phyloP scores from a whole-genome alignment of 2,797 vertebrate genomes.

The Malacoctenus gilli region DNA sequence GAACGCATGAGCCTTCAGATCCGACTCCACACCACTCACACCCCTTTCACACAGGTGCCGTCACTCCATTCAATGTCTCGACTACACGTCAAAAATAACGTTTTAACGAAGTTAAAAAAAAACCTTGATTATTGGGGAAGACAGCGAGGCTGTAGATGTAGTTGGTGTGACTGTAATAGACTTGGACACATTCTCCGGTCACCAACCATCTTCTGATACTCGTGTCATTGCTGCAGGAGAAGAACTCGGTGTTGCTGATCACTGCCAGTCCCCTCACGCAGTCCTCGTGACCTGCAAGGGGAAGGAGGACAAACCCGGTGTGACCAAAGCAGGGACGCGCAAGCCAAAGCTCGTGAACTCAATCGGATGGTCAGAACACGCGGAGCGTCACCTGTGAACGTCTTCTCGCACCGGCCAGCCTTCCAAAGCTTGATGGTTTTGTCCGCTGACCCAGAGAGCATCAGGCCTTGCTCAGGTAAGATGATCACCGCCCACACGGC shows the following conservation, averaged over 20 bases:
- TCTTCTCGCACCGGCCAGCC: slow-evolving; percentile 92
- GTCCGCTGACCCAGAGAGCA: slow-evolving; percentile 97
- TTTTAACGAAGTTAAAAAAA: no score
- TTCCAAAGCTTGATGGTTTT: slow-evolving; percentile 97
- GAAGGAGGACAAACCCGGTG: no score
- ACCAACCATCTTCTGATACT: slow-evolving; percentile 94
- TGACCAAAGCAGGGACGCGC: no score
- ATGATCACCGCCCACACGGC: slow-evolving; percentile 96
- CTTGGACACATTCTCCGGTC: slow-evolving; percentile 90
- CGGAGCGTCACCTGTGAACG: slow-evolving; percentile 90
- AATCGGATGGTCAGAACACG: no score
- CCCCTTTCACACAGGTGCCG: no score
- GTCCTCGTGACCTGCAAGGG: slow-evolving; percentile 90
- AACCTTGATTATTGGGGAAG: slow-evolving; percentile 91
- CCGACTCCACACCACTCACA: no score
- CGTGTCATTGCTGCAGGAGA: slow-evolving; percentile 96
- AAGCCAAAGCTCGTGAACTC: no score
- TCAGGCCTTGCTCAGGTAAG: slow-evolving; percentile 94
- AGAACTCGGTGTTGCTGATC: slow-evolving; percentile 90
- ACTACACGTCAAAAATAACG: no score
- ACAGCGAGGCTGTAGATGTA: slow-evolving; percentile 95
- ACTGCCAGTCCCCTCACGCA: slow-evolving; percentile 95
- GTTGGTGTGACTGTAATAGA: slow-evolving; percentile 95
- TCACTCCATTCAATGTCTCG: no score
- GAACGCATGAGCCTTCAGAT: no score